Percentiles rank a stretch among this genome's conserved stretches.
Evolutionary conservation across 2,113 vertebrate genomes (phyloP).

Genomic region (Psittacara wagleri): DNA sequence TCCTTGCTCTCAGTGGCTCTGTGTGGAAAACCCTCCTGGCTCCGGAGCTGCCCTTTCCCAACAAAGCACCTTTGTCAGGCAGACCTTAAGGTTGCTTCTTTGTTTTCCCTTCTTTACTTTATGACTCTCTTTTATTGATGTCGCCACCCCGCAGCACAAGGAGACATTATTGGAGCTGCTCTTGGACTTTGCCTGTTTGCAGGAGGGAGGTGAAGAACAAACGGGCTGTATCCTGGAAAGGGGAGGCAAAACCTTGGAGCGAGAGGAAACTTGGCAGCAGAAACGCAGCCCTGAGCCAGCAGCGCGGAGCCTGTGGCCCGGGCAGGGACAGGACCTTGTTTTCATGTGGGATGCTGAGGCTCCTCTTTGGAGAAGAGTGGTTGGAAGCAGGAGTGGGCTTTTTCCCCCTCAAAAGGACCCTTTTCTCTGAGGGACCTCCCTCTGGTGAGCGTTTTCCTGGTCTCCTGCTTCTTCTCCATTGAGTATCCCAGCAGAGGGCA

Average conservation of each 20-base stretch:
- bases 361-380: not conserved
- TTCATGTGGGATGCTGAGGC: not conserved
- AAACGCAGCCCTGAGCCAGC: not conserved
- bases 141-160: not conserved
- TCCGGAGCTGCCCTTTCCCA: not conserved
- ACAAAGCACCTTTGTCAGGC: slow-evolving; percentile 22
- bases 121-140: not conserved
- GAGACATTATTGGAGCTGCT: not conserved
- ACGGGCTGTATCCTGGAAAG: not conserved
- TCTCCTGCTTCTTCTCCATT: not conserved
- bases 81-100: not conserved
- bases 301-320: not conserved
- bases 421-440: not conserved
- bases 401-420: not conserved
- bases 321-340: not conserved
- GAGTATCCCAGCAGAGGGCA: not conserved
- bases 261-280: not conserved
- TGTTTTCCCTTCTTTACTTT: not conserved
- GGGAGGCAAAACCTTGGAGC: not conserved
- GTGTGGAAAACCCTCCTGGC: not conserved
- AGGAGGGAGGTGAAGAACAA: not conserved
- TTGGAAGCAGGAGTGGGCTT: not conserved
- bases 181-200: slow-evolving; percentile 7
- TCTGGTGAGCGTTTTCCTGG: not conserved
- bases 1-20: not conserved